Evolutionary conservation across 2,113 vertebrate genomes (phyloP), one percentile per base, ranked within the genome.

Genomic region (Scopus umbretta): DNA sequence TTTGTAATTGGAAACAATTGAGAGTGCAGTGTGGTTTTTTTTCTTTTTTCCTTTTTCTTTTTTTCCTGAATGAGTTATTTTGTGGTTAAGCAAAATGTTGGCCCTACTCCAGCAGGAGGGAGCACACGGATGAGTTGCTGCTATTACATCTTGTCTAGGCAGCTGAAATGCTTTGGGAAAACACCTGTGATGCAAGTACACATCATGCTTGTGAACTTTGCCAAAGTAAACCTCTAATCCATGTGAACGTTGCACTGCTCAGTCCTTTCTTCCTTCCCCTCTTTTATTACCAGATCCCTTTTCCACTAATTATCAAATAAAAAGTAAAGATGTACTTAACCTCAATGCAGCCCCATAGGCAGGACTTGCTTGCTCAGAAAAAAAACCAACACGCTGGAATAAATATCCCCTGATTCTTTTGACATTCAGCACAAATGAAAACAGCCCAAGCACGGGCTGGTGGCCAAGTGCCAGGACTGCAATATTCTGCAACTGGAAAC

Each of bases 161-260:
- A 87, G 92, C 59, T 2, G 30, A 83, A 65, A 92, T 91, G 72
- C 93, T 94, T 62, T 94, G 93, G 95, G 96, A 95, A 93, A 97
- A 97, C 96, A 97, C 94, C 96, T 97, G 96, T 90, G 80, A 94
- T 94, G 56, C 73, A 93, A 65, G 50, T 63, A 93, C 67, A 71
- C 12, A 5, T 61, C 78, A 78, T 61, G 22, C 79, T 63, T 5
- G 1, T 9, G 34, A 83, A 47, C 63, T 65, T 42, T 72, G 96
- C 96, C 96, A 97, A 96, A 91, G 43, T n/a, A 96, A 96, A 94
- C 59, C n/a, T 95, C 50, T 50, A 58, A 92, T 74, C 73, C 43
- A 21, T 61, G 55, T 47, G 74, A 96, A 91, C 10, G 5, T 19
- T 45, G 59, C 42, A 6, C 38, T 86, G 40, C 55, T 90, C 32